These are phyloP conservation scores for Isichthys henryi DNA, from an alignment of 2,113 vertebrate species.

Conservation along the genomic window DNA sequence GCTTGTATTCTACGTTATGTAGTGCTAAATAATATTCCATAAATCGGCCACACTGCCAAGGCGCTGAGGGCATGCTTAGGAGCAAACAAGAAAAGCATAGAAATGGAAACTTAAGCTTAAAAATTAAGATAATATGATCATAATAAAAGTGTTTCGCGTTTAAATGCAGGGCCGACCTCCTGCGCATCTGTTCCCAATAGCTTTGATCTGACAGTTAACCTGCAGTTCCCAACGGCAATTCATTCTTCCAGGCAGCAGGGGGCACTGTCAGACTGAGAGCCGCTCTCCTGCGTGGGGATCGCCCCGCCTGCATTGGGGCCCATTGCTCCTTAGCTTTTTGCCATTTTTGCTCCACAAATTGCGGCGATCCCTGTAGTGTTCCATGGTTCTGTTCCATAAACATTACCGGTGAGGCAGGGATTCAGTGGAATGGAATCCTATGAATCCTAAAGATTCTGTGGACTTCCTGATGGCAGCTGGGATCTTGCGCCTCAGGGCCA, in stretches of 20 bases:
- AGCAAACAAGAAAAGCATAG: neutral
- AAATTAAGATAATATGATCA: neutral
- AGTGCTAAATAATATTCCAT: too few relatives aligned
- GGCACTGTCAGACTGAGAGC: neutral
- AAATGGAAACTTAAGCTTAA: neutral
- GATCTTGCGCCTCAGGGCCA: neutral
- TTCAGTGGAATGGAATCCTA: neutral
- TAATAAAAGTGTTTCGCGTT: neutral
- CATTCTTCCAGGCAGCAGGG: neutral
- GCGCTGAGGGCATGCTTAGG: neutral
- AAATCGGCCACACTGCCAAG: neutral
- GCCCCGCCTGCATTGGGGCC: neutral
- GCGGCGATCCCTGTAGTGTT: neutral
- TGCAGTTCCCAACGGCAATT: neutral
- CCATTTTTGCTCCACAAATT: neutral
- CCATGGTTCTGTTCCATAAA: neutral
- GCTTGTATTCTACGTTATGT: too few relatives aligned
- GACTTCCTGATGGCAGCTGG: neutral
- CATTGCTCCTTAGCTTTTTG: neutral
- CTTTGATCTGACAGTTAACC: neutral
- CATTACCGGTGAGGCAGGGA: neutral
- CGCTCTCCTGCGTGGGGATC: neutral
- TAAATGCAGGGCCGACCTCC: neutral
- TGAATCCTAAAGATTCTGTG: neutral
- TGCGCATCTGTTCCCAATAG: neutral